Conservation (phyloP, 1,140 invertebrate species). For the Panonychus citri region DNA sequence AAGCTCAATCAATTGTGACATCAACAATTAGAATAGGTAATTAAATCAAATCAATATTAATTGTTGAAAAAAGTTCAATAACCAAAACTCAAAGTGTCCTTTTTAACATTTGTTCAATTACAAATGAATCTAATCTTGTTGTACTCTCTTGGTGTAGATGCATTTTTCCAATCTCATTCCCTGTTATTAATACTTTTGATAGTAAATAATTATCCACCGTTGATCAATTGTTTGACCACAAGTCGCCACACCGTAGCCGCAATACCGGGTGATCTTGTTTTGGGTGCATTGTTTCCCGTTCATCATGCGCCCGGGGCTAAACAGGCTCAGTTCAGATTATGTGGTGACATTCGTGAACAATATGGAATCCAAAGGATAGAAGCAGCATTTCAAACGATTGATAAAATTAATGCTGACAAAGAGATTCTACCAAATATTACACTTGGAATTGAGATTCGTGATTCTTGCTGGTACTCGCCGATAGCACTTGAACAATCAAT, state of each 20-base stretch:
- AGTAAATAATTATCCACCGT: neutral
- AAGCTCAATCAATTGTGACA: no score
- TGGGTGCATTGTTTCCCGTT: constrained; percentile 47
- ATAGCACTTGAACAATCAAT: constrained; percentile 52
- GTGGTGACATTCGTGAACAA: constrained; percentile 39
- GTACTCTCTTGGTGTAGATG: no score
- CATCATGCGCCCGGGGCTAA: constrained; percentile 38
- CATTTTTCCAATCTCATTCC: no score
- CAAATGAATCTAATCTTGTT: no score
- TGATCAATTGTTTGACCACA: neutral
- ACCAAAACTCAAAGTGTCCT: no score
- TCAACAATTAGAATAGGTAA: no score
- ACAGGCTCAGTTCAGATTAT: constrained; percentile 28
- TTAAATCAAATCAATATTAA: no score
- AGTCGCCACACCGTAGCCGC: constrained; percentile 11
- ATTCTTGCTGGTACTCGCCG: constrained; percentile 48
- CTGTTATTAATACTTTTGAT: no score
- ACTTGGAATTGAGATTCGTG: constrained; percentile 48
- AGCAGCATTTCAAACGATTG: constrained; percentile 34
- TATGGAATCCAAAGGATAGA: constrained; percentile 57
- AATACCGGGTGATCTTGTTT: constrained; percentile 35
- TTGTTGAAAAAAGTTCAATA: no score
- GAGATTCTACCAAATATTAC: constrained; percentile 32
- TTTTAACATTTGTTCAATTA: no score
- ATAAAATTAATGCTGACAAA: constrained; percentile 28